Evolutionary conservation across 35 echinoderm and acorn worm genomes (phyloP).

Genomic region (Hemicentrotus pulcherrimus): DNA sequence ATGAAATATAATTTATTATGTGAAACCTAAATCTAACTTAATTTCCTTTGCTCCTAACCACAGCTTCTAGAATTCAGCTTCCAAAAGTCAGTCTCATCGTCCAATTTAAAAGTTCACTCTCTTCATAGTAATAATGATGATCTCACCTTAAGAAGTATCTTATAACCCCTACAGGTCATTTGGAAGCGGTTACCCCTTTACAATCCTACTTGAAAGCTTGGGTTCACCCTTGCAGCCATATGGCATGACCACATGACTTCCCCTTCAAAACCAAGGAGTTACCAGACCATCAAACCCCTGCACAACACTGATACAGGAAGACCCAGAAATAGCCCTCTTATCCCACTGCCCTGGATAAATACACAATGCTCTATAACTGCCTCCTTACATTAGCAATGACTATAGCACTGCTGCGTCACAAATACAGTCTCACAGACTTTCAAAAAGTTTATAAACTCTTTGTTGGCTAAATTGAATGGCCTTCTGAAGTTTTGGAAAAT

Average conservation of each 20-base stretch:
- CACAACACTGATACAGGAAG: background rate
- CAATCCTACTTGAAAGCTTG: background rate
- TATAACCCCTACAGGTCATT: background rate
- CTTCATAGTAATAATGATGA: background rate
- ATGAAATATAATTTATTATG: constrained; percentile 4
- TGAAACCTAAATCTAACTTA: background rate
- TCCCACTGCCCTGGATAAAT: background rate
- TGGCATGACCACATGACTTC: background rate
- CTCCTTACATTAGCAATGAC: background rate
- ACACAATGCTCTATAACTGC: background rate
- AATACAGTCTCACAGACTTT: background rate
- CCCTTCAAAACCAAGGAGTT: background rate
- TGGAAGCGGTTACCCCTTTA: background rate
- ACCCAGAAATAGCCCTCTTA: background rate
- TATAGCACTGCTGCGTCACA: background rate
- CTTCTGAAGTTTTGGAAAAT: background rate
- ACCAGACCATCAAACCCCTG: background rate
- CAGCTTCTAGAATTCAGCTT: background rate
- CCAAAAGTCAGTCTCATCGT: background rate
- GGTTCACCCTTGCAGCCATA: background rate
- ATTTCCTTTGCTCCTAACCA: background rate
- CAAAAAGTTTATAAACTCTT: background rate
- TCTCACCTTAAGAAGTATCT: background rate
- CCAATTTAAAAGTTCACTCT: background rate
- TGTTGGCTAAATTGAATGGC: background rate